Percentiles rank a stretch among this genome's conserved stretches.
Evolutionary conservation across 1,140 invertebrate genomes (phyloP).

Genomic region (Vollenhovia emeryi): DNA sequence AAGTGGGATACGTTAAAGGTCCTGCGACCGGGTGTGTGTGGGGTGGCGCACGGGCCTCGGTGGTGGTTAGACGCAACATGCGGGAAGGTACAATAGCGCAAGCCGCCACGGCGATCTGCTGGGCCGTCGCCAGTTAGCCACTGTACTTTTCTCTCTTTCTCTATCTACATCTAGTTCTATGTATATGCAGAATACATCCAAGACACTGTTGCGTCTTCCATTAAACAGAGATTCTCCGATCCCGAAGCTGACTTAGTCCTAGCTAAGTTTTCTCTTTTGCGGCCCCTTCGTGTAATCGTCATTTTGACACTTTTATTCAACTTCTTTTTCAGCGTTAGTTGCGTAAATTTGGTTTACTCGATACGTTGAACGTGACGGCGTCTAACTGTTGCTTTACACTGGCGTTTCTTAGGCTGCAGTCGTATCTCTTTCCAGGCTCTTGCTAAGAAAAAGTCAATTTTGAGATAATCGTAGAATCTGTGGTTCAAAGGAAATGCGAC

Average conservation of each 20-base stretch:
- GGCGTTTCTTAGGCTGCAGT: not conserved
- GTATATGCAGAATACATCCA: constrained; percentile 42
- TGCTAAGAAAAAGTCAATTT: constrained; percentile 28
- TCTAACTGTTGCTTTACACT: not conserved
- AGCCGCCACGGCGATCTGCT: constrained; percentile 71
- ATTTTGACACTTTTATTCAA: not conserved
- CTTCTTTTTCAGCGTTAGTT: not conserved
- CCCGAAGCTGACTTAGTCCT: constrained; percentile 10
- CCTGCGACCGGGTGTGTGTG: constrained; percentile 66
- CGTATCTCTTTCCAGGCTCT: not conserved
- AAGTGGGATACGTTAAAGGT: constrained; percentile 64
- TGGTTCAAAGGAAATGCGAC: constrained; percentile 26
- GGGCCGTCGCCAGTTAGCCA: constrained; percentile 75
- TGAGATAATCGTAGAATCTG: constrained; percentile 26
- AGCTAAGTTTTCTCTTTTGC: not conserved
- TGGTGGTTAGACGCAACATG: constrained; percentile 74
- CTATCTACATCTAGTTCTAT: constrained; percentile 60
- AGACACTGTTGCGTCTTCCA: constrained; percentile 36
- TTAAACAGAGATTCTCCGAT: not conserved
- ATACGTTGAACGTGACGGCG: not conserved
- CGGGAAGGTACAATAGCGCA: constrained; percentile 76
- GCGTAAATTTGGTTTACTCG: not conserved
- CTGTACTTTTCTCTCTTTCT: constrained; percentile 73
- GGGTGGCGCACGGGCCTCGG: constrained; percentile 63
- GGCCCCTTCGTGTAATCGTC: not conserved